Conservation (phyloP, 2,113 vertebrate species). For the Psittacula cyanocephala region DNA sequence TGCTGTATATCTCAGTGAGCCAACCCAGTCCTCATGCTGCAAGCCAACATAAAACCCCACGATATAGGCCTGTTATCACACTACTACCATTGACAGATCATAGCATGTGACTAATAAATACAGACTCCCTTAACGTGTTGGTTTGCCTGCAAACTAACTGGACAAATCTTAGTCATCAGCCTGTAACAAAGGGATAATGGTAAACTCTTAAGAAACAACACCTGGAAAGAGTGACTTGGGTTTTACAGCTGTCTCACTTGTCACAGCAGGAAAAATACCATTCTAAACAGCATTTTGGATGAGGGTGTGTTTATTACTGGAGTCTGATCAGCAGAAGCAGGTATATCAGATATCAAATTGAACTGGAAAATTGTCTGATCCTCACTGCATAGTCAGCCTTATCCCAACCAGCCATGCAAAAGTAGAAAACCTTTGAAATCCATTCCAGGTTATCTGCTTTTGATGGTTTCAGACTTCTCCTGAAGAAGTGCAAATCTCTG, state of each 20-base stretch:
- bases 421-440: neutral
- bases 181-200: neutral
- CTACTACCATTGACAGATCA: neutral
- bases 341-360: neutral
- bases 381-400: neutral
- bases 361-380: neutral
- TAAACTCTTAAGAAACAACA: neutral
- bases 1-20: neutral
- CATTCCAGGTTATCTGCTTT: neutral
- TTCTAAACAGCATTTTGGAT: neutral
- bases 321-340: neutral
- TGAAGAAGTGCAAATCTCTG: neutral
- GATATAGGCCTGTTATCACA: rapidly evolving
- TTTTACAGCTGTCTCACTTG: neutral
- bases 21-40: neutral
- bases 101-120: neutral
- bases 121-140: neutral
- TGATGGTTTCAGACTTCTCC: neutral
- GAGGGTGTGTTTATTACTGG: neutral
- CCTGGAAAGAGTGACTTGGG: neutral
- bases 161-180: neutral
- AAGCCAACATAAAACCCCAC: neutral
- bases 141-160: neutral
- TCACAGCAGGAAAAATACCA: neutral
- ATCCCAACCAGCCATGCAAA: neutral